Conservation (phyloP, 2,797 vertebrate species). For the Cichlasoma orientale region DNA sequence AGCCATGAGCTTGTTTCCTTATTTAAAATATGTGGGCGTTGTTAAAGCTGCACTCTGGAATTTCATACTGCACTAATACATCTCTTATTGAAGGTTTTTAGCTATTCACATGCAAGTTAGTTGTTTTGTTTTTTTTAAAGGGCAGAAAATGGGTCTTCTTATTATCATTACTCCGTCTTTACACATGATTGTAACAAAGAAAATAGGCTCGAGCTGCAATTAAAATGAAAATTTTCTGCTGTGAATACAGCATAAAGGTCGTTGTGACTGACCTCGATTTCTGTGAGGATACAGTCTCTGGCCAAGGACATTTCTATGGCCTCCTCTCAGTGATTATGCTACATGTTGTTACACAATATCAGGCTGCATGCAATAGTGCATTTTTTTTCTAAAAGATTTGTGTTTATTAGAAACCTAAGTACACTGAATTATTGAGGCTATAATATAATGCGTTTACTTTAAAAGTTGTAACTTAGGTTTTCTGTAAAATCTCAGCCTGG, state of each 20-base stretch:
- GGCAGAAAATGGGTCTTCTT: neutral
- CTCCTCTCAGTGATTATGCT: neutral
- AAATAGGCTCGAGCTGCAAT: conserved; percentile 10
- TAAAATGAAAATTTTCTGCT: neutral
- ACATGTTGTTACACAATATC: conserved; percentile 33
- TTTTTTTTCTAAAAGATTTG: conserved; percentile 17
- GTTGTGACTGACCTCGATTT: neutral
- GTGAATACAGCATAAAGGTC: conserved; percentile 22
- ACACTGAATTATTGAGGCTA: neutral
- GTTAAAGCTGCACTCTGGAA: conserved; percentile 34
- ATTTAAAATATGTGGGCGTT: conserved; percentile 57
- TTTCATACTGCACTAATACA: conserved; percentile 14
- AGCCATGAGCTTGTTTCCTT: conserved; percentile 44
- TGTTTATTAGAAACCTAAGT: neutral
- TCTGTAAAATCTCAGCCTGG: neutral
- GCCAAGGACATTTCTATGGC: neutral
- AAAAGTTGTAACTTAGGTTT: neutral
- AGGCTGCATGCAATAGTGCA: neutral
- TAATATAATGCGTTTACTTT: neutral
- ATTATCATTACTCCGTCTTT: neutral
- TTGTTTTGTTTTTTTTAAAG: neutral
- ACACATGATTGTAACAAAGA: neutral
- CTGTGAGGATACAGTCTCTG: neutral
- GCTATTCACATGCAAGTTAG: neutral
- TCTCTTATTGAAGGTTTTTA: conserved; percentile 13